Evolutionary conservation across 2,888 invertebrate genomes (phyloP).

Genomic region (Scrobipalpa atriplicella): DNA sequence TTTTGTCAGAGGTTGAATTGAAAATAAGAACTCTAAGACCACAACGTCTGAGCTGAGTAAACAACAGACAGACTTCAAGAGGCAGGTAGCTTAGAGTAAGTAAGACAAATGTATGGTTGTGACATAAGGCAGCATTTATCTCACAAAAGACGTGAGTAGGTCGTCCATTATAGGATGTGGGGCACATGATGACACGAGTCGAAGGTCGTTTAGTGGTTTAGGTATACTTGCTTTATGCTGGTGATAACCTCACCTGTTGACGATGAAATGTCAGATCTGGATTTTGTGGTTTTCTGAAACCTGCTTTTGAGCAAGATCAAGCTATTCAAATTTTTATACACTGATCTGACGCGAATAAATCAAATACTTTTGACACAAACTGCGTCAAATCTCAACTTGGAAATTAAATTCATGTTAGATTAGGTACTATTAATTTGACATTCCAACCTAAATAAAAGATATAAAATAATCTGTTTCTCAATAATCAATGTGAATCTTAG

Average conservation of each 20-base stretch:
- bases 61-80: not conserved
- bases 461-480: too few relatives aligned
- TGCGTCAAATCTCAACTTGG: too few relatives aligned
- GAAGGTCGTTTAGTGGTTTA: constrained; percentile 4
- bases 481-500: too few relatives aligned
- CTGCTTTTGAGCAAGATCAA: too few relatives aligned
- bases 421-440: too few relatives aligned
- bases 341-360: too few relatives aligned
- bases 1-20: not conserved
- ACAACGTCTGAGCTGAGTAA: not conserved
- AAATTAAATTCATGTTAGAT: too few relatives aligned
- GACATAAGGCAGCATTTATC: constrained; percentile 5
- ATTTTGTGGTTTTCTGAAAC: too few relatives aligned
- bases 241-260: not conserved
- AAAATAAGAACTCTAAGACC: not conserved
- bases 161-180: constrained; percentile 36
- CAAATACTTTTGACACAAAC: too few relatives aligned
- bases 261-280: too few relatives aligned
- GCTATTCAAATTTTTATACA: too few relatives aligned
- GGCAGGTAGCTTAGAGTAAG: constrained; percentile 16
- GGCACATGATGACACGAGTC: constrained; percentile 22
- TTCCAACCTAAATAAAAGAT: too few relatives aligned
- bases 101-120: constrained; percentile 12
- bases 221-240: not conserved
- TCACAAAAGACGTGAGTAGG: constrained; percentile 36